phyloP scores from a whole-genome alignment of 1,140 invertebrate genomes.

The Mamestra configurata region DNA sequence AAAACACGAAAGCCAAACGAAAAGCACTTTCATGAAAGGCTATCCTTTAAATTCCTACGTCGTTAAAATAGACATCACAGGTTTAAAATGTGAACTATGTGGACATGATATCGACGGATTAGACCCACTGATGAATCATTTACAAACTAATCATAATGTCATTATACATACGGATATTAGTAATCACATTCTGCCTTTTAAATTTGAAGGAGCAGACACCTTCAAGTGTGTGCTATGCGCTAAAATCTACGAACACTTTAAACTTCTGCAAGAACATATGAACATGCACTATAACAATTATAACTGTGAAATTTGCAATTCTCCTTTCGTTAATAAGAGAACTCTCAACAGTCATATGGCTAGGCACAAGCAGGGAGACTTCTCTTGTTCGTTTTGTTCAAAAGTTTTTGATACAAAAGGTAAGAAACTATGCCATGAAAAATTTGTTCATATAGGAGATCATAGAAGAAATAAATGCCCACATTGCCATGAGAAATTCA shows the following conservation, averaged over 20 bases:
- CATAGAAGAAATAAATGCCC: conserved; percentile 61
- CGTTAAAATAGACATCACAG: conserved; percentile 68
- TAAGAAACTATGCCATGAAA: conserved; percentile 63
- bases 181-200: conserved; percentile 66
- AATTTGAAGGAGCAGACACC: conserved; percentile 58
- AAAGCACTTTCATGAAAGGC: conserved; percentile 65
- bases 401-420: conserved; percentile 58
- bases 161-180: conserved; percentile 58
- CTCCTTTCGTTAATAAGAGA: conserved; percentile 64
- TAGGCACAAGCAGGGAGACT: conserved; percentile 60
- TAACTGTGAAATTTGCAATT: conserved; percentile 69
- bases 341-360: conserved; percentile 54
- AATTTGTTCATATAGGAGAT: conserved; percentile 55
- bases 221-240: conserved; percentile 59
- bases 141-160: conserved; percentile 56
- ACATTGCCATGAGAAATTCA: conserved; percentile 64
- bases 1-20: conserved; percentile 52
- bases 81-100: conserved; percentile 62
- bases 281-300: conserved; percentile 70
- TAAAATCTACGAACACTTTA: conserved; percentile 54
- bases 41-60: conserved; percentile 56
- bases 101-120: conserved; percentile 44
- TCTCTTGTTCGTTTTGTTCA: conserved; percentile 60
- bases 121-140: conserved; percentile 57
- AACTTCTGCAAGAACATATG: conserved; percentile 70